Percentiles rank a stretch among this genome's conserved stretches.
Evolutionary conservation across 2,888 invertebrate species (phyloP).

Genomic region (Acanthosepion lycidas): DNA sequence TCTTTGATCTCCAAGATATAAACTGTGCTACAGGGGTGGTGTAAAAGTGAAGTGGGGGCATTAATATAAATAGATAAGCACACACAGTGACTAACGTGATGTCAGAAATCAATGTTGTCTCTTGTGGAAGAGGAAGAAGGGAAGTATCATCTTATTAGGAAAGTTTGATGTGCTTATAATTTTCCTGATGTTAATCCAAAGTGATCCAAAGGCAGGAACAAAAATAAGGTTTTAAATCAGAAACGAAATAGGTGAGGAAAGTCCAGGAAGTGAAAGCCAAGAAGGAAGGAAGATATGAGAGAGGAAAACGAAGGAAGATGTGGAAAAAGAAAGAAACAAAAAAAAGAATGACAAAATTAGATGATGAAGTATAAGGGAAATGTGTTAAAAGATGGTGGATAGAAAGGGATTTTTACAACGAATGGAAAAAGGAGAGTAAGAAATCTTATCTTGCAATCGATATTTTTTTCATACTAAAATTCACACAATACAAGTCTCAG

Average conservation of each 20-base stretch:
- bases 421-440: too few relatives aligned
- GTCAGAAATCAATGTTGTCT: slow-evolving; percentile 33
- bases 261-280: neutral
- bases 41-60: neutral
- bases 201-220: neutral
- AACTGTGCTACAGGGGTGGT: neutral
- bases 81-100: neutral
- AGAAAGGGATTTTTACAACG: too few relatives aligned
- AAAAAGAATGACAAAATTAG: neutral
- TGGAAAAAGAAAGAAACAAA: neutral
- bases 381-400: too few relatives aligned
- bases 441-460: too few relatives aligned
- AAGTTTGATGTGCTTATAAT: neutral
- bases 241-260: neutral
- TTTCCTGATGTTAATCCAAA: neutral
- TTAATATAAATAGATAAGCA: slow-evolving; percentile 23
- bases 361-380: too few relatives aligned
- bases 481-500: too few relatives aligned
- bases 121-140: neutral
- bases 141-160: neutral
- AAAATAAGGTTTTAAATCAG: neutral
- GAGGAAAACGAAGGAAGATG: neutral
- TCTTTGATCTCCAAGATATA: slow-evolving; percentile 33
- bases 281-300: neutral
- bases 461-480: too few relatives aligned